Evolutionary conservation across 1,140 invertebrate genomes (phyloP).

Genomic region (Bombyx mandarina): DNA sequence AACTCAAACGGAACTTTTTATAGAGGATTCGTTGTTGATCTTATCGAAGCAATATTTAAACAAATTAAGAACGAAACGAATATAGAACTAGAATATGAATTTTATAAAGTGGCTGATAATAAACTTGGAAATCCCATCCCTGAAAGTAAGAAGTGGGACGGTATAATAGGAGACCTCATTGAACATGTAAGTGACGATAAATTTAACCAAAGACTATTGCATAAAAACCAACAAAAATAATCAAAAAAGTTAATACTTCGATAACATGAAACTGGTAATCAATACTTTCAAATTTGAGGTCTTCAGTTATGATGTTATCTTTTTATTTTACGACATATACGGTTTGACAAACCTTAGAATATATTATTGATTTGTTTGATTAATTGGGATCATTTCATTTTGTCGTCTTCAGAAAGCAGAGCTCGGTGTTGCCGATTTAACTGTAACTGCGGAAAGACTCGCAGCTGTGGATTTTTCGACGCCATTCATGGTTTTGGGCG

Average conservation of each 20-base stretch:
- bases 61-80: conserved; percentile 50
- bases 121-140: conserved; percentile 81
- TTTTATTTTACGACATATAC: no score
- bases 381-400: no score
- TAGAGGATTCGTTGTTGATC: conserved; percentile 83
- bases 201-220: no score
- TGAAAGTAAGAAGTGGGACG: conserved; percentile 84
- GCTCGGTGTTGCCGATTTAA: conserved; percentile 89
- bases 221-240: no score
- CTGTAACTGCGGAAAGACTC: conserved; percentile 88
- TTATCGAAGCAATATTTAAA: conserved; percentile 79
- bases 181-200: conserved; percentile 76
- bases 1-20: conserved; percentile 68
- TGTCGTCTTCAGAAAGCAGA: conserved; percentile 81
- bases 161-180: conserved; percentile 84
- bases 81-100: conserved; percentile 82
- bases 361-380: no score
- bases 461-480: conserved; percentile 90
- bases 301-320: no score
- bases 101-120: conserved; percentile 76
- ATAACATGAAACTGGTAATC: no score
- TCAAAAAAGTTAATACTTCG: no score
- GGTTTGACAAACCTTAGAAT: no score
- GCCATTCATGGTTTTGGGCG: conserved; percentile 89
- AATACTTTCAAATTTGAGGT: no score